Evolutionary conservation across 2,113 vertebrate genomes (phyloP), one percentile per base, ranked within the genome.

Genomic region (Redunca redunca): DNA sequence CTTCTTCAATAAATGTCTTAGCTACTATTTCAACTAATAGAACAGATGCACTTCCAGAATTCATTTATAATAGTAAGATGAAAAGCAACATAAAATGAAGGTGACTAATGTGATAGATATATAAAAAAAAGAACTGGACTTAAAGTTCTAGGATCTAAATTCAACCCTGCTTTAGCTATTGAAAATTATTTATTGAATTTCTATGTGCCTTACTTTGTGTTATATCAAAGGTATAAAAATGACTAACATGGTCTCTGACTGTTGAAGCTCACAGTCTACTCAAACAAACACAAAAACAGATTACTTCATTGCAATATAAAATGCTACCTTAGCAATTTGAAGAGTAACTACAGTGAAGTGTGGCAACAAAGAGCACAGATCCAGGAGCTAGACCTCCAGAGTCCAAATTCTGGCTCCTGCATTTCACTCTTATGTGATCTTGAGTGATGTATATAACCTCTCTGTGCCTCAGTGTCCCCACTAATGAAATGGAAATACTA

Each of bases 1-100:
- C 98, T 97, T 97, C 95, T 97, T 97, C 95, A 98, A 98, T 98
- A 98, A 98, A 97, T 95, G 93, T 98, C 97, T 98, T 91, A 78
- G 92, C 52, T 90, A 96, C 87, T 97, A 98, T 98, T 97, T 97
- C 92, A 96, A 94, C 95, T 96, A 97, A 93, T 83, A 98, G 94
- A 98, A 94, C 93, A 97, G 98, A 97, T 97, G 96, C 90, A 96
- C 93, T 98, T 97, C 97, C 93, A 97, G 95, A 97, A 98, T 90
- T 84, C 95, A 96, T 97, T 98, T 98, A 97, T 98, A 98, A 97
- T 62, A 71, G 26, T 60, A 93, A 97, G 97, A 98, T 96, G 90
- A 98, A 98, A 97, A 95, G 91, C 91, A 95, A 90, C 80, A 95
- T 90, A 98, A 98, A 98, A 96, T 90, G 84, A 98, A 97, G 48